These are phyloP conservation scores for Macroramphosus scolopax DNA, from an alignment of 2,797 vertebrate genomes.

Conservation along the genomic window DNA sequence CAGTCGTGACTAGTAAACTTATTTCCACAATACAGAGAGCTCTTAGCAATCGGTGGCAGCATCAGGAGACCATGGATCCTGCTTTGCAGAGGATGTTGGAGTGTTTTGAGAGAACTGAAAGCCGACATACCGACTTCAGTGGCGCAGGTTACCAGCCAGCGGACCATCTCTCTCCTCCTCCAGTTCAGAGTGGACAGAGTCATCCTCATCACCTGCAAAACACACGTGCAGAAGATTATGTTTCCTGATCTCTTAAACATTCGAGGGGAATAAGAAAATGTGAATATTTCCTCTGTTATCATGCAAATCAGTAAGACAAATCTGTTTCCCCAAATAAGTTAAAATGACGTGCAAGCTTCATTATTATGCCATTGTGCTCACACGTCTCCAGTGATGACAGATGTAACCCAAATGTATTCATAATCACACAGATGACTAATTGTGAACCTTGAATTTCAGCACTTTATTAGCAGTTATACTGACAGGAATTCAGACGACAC, in stretches of 20 bases:
- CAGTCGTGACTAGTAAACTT: too few species aligned
- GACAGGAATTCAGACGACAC: conserved; percentile 13
- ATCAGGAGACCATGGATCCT: conserved; percentile 8
- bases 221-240: background rate
- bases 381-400: too few species aligned
- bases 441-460: conserved; percentile 17
- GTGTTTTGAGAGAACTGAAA: background rate
- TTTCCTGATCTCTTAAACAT: background rate
- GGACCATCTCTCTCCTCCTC: conserved; percentile 97
- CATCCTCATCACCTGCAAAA: conserved; percentile 95
- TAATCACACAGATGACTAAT: conserved; percentile 28
- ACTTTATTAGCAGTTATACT: conserved; percentile 19
- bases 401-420: conserved; percentile 14
- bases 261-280: too few species aligned
- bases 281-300: too few species aligned
- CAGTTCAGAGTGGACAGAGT: conserved; percentile 97
- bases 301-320: too few species aligned
- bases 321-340: too few species aligned
- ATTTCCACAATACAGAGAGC: too few species aligned
- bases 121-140: conserved; percentile 94
- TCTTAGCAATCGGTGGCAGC: background rate
- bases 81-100: background rate
- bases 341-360: too few species aligned
- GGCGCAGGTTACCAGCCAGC: conserved; percentile 97
- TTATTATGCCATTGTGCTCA: too few species aligned